Conservation (phyloP, 2,888 invertebrate genomes). For the Ophonus ardosiacus region DNA sequence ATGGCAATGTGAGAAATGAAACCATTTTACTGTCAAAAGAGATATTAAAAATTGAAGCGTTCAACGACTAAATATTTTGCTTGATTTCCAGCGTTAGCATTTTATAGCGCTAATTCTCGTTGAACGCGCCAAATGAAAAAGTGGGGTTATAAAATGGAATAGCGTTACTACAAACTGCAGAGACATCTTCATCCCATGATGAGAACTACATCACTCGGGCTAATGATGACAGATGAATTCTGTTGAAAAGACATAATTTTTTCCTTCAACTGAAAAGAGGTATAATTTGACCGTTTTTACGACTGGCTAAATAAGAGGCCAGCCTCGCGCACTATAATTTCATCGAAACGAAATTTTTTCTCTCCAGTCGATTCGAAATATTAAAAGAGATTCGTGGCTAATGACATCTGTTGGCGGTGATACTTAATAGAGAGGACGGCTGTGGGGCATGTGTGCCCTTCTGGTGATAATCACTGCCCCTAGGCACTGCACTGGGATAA, state of each 20-base stretch:
- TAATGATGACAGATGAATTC: conserved; percentile 61
- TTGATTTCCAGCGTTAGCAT: too few species aligned
- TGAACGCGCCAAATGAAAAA: too few species aligned
- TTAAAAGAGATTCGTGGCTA: conserved; percentile 65
- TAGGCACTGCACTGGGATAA: conserved; percentile 46
- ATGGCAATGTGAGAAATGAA: too few species aligned
- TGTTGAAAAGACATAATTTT: conserved; percentile 53
- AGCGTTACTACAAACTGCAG: conserved; percentile 4
- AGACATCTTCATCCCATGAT: conserved; percentile 30
- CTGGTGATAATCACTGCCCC: conserved; percentile 55
- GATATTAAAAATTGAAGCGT: too few species aligned
- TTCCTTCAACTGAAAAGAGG: conserved; percentile 52
- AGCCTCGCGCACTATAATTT: conserved; percentile 66
- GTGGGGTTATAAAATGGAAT: neutral
- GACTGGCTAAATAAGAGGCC: conserved; percentile 66
- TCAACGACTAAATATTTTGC: too few species aligned
- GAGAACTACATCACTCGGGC: conserved; percentile 26
- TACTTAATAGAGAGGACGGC: conserved; percentile 44
- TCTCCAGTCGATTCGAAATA: conserved; percentile 65
- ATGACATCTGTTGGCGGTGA: conserved; percentile 58
- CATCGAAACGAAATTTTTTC: conserved; percentile 65
- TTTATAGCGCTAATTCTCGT: too few species aligned
- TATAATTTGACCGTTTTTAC: conserved; percentile 68
- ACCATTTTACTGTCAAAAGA: too few species aligned
- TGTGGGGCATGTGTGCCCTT: conserved; percentile 55